Conservation (phyloP, 2,113 vertebrate species). For the Dipodomys merriami region DNA sequence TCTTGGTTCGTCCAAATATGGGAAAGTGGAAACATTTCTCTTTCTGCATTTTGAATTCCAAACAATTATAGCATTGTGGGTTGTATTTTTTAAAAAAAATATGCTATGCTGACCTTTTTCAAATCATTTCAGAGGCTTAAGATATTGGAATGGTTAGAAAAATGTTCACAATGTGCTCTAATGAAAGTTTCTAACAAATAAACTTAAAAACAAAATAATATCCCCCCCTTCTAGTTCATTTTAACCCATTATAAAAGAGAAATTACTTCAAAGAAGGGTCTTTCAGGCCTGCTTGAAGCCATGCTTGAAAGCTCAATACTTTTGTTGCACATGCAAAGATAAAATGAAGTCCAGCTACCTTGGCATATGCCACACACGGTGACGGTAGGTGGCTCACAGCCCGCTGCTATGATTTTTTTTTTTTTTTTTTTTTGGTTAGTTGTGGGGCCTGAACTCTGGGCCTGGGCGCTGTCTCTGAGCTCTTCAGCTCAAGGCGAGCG, state of each 20-base stretch:
- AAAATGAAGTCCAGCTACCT: not conserved
- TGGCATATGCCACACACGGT: too few species aligned
- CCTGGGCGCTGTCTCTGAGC: too few species aligned
- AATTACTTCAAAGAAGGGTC: not conserved
- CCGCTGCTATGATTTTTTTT: too few species aligned
- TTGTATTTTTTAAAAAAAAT: not conserved
- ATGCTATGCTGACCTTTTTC: constrained; percentile 50
- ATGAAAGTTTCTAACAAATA: constrained; percentile 10
- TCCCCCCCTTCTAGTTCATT: not conserved
- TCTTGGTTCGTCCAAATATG: not conserved
- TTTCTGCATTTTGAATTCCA: not conserved
- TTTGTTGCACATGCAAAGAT: not conserved
- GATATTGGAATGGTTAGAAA: constrained; percentile 9
- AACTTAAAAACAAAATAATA: not conserved
- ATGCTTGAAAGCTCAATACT: not conserved
- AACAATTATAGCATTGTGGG: constrained; percentile 46
- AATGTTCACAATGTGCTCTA: constrained; percentile 30
- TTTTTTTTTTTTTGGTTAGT: too few species aligned
- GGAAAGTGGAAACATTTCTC: constrained; percentile 42
- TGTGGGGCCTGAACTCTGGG: too few species aligned
- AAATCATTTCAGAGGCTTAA: constrained; percentile 18
- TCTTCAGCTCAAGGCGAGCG: too few species aligned
- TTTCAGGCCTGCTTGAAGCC: not conserved
- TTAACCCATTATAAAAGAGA: not conserved
- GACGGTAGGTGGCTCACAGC: too few species aligned